These are phyloP conservation scores for Cinclus mexicanus DNA, from an alignment of 2,113 vertebrate species.

Conservation along the genomic window DNA sequence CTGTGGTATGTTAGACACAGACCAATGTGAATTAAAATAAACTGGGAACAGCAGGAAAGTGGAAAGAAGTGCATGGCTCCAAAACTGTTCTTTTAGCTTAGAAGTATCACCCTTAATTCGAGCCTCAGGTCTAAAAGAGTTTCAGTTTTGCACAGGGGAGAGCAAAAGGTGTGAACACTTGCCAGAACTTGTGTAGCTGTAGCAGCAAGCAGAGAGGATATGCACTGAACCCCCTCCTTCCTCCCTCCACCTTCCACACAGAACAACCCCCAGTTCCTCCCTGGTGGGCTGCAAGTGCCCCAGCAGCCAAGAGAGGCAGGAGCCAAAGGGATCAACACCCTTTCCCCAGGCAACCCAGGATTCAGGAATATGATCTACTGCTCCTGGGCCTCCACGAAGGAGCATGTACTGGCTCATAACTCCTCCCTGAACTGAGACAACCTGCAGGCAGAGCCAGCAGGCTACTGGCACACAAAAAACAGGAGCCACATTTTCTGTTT, in stretches of 20 bases:
- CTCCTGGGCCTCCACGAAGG: not conserved
- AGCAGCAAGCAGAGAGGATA: not conserved
- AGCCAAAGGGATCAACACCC: not conserved
- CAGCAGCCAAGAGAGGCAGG: not conserved
- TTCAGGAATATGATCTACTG: not conserved
- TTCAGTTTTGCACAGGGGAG: not conserved
- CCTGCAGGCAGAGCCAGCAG: rapidly evolving
- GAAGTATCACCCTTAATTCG: not conserved
- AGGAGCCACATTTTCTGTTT: not conserved
- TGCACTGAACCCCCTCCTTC: not conserved
- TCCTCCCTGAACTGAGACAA: not conserved
- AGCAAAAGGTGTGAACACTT: not conserved
- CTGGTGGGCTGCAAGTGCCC: not conserved
- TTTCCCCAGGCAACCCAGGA: not conserved
- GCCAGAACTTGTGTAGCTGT: not conserved
- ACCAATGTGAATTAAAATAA: not conserved
- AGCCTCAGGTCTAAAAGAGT: not conserved
- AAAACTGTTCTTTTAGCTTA: not conserved
- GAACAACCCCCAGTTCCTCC: not conserved
- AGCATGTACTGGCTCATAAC: not conserved
- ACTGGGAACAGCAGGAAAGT: not conserved
- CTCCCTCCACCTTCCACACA: rapidly evolving
- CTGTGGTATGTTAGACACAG: not conserved
- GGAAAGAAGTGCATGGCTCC: not conserved
- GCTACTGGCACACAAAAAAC: not conserved